A percentile compares a stretch with the other conserved stretches of the same genome.
phyloP scores from a whole-genome alignment of 2,113 vertebrate genomes.

The Gasterosteus aculeatus region DNA sequence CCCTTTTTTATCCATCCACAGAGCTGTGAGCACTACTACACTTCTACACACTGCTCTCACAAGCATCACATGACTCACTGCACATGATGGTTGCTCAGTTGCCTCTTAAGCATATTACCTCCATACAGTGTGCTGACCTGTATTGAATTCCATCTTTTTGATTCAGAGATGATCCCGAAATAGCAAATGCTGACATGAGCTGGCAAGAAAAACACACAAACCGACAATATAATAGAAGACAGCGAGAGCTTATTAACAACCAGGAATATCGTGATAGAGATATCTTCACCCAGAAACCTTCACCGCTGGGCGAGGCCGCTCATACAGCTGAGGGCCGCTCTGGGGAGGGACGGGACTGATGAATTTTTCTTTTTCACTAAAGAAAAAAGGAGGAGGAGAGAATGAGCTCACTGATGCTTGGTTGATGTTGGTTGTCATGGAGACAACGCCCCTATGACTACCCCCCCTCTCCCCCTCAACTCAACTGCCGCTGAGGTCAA shows the following conservation, averaged over 20 bases:
- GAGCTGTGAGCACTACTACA: not conserved
- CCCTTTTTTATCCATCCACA: not conserved
- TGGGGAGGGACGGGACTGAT: slow-evolving; percentile 13
- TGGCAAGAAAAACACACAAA: not conserved
- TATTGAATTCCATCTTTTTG: not conserved
- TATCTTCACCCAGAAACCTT: slow-evolving; percentile 28
- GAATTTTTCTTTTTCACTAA: slow-evolving; percentile 18
- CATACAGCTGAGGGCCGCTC: slow-evolving; percentile 27
- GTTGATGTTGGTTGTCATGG: slow-evolving; percentile 44
- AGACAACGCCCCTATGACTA: slow-evolving; percentile 3
- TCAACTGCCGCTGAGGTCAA: slow-evolving; percentile 12
- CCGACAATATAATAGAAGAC: slow-evolving; percentile 16
- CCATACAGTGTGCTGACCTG: not conserved
- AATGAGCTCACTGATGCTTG: slow-evolving; percentile 13
- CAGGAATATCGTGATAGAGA: slow-evolving; percentile 35
- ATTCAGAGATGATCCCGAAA: not conserved
- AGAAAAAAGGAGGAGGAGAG: not conserved
- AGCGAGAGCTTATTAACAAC: slow-evolving; percentile 31
- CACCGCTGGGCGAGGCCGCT: slow-evolving; percentile 12
- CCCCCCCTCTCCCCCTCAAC: not conserved
- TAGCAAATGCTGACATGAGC: not conserved
- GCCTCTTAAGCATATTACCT: slow-evolving; percentile 32
- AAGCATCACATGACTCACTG: slow-evolving; percentile 24
- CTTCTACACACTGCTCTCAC: not conserved
- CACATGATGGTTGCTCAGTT: slow-evolving; percentile 28